Evolutionary conservation across 1,140 invertebrate species (phyloP).

Genomic region (Maniola jurtina): DNA sequence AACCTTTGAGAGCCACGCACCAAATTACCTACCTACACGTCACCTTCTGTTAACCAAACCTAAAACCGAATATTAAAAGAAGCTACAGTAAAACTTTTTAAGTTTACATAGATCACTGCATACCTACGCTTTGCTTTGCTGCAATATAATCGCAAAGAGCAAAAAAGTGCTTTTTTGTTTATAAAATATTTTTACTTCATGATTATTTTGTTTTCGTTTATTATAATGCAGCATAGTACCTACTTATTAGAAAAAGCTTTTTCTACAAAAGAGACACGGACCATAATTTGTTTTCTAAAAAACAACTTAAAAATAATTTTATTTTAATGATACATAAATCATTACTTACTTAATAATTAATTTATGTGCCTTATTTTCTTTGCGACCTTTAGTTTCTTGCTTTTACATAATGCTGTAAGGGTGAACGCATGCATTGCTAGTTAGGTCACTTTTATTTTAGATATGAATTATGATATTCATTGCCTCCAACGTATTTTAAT

Average conservation of each 20-base stretch:
- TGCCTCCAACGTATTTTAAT: neutral
- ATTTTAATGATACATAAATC: neutral
- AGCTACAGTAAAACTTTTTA: neutral
- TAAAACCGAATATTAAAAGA: conserved; percentile 4
- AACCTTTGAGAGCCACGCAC: conserved; percentile 21
- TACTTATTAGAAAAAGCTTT: too few relatives aligned
- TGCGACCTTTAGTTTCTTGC: neutral
- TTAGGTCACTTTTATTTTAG: neutral
- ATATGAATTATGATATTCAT: neutral
- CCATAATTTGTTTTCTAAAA: neutral
- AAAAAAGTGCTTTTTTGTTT: too few relatives aligned
- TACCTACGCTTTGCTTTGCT: neutral
- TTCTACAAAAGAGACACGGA: too few relatives aligned
- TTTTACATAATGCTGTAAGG: neutral
- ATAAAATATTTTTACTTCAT: neutral
- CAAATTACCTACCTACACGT: conserved; percentile 9
- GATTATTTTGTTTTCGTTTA: neutral
- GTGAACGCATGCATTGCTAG: conserved; percentile 2
- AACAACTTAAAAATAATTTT: neutral
- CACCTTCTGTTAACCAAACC: conserved; percentile 6
- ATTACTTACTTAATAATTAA: neutral
- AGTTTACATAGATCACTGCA: neutral
- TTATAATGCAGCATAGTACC: too few relatives aligned
- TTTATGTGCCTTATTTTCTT: neutral
- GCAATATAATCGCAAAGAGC: neutral